Base-by-base conservation (phyloP, 2,113 vertebrate genomes). In the Hyperoodon ampullatus region DNA sequence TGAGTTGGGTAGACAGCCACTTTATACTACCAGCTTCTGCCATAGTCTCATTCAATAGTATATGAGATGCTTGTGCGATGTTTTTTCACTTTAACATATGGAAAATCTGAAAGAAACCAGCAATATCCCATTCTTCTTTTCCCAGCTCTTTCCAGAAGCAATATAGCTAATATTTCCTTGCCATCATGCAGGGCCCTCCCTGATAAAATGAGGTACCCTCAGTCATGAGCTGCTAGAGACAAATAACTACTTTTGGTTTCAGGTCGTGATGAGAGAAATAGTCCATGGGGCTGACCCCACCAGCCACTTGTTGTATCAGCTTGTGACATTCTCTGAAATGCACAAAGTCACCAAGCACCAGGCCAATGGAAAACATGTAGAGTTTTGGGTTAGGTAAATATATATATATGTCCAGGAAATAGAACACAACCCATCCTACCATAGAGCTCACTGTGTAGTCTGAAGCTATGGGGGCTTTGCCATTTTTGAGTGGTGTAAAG, bases 111-210 rank as follows among this genome's bases (percentile, higher is more conserved):
- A 33, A 58, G 12, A 53, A 53, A 44, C 3, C 39, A 60, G 9
- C 33, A 66, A 21, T 6, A 21, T 35, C 15, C 19, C 39, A 53
- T 18, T 30, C 80, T 72, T 89, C 26, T 83, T 82, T 65, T 28
- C 77, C 72, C 12, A 58, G 0, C 7, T 81, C 21, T 74, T 92
- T 65, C n/a, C 33, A 42, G 58, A 88, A 85, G 70, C 70, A 50
- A 14, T 4, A 24, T 35, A 65, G 42, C 10, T 53, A 35, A 47
- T 15, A 19, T 11, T 81, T 70, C 30, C 15, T 42, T 84, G 42
- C 35, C 23, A 18, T 4, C 4, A 2, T 0, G 1, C 5, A 65
- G 42, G 13, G 4, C 26, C 14, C 6, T 66, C 12, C 28, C 30
- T 33, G 44, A 72, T 39, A 65, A n/a, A 77, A 53, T 16, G 19